A percentile compares a stretch with the other conserved stretches of the same genome.
Evolutionary conservation across 2,113 vertebrate species (phyloP).

Genomic region (Prunella fulvescens): DNA sequence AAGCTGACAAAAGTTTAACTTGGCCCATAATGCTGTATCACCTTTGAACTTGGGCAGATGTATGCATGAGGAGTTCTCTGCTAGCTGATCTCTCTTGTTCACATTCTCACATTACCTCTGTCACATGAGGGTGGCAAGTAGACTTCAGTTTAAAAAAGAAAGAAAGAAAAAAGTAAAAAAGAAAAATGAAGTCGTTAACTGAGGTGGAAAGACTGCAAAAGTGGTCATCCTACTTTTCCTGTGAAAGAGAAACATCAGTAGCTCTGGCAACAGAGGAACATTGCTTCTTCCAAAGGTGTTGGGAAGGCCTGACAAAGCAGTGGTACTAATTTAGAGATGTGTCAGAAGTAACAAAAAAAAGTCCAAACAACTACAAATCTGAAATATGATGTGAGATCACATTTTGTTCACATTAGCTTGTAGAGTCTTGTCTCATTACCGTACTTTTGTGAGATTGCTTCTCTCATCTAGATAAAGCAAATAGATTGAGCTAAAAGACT

Average conservation of each 20-base stretch:
- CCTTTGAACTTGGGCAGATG: neutral
- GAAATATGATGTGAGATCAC: neutral
- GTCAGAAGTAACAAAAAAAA: neutral
- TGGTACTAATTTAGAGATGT: neutral
- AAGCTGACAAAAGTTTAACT: neutral
- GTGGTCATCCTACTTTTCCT: neutral
- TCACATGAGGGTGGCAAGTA: neutral
- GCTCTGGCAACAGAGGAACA: neutral
- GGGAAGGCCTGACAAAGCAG: neutral
- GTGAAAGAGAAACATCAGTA: neutral
- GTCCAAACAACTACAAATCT: neutral
- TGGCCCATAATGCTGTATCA: neutral
- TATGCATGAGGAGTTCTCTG: neutral
- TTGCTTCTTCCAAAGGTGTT: neutral
- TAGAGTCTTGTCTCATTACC: neutral
- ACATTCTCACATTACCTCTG: rapidly evolving
- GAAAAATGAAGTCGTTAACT: neutral
- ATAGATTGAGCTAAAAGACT: neutral
- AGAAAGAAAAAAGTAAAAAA: neutral
- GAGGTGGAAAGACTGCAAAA: neutral
- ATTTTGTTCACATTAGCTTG: neutral
- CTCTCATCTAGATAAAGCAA: neutral
- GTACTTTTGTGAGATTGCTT: neutral
- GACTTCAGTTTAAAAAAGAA: neutral
- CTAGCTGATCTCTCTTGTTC: neutral